Conservation (phyloP, 1,140 invertebrate species). For the Anthonomus grandis region DNA sequence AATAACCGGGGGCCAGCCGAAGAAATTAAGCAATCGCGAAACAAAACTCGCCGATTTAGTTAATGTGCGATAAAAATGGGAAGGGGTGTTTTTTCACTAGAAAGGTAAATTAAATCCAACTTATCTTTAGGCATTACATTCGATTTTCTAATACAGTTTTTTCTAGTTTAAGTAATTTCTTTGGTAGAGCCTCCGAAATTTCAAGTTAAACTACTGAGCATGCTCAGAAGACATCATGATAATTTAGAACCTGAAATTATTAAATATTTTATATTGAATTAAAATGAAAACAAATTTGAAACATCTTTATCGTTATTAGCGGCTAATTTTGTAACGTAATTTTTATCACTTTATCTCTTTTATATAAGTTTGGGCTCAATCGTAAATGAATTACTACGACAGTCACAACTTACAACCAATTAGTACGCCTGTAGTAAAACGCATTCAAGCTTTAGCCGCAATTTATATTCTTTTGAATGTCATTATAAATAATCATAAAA, state of each 20-base stretch:
- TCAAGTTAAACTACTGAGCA: background rate
- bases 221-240: no score
- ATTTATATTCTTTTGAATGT: background rate
- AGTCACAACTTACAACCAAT: constrained; percentile 16
- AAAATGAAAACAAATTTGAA: no score
- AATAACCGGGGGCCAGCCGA: constrained; percentile 43
- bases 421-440: constrained; percentile 17
- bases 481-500: no score
- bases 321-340: no score
- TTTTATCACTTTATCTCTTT: no score
- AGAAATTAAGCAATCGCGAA: constrained; percentile 44
- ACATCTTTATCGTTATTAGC: no score
- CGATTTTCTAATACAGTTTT: no score
- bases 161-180: background rate
- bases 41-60: constrained; percentile 54
- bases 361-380: background rate
- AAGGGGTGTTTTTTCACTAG: constrained; percentile 64
- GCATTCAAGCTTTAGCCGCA: background rate
- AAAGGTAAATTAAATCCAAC: constrained; percentile 55
- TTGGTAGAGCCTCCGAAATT: background rate
- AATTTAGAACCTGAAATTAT: no score
- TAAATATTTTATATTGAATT: no score
- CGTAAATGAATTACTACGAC: constrained; percentile 16
- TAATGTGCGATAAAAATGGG: constrained; percentile 67
- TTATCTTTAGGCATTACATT: no score